These are phyloP conservation scores for Glaucopsyche alexis DNA, from an alignment of 2,888 invertebrate genomes.

Conservation along the genomic window DNA sequence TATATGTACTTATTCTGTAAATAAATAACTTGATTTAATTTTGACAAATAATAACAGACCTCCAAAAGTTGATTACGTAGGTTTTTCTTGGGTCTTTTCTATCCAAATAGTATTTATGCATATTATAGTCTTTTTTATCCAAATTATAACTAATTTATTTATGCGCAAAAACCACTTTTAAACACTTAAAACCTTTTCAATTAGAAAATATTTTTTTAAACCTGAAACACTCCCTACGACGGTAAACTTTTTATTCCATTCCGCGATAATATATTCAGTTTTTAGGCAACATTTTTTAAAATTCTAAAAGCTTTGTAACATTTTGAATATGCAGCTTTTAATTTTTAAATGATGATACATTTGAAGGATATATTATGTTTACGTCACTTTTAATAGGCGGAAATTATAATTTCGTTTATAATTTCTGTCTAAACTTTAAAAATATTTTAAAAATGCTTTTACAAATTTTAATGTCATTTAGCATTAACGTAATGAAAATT, in stretches of 20 bases:
- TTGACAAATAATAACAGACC: no score
- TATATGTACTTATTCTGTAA: no score
- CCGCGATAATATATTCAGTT: not conserved
- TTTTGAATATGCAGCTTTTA: not conserved
- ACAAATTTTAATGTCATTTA: not conserved
- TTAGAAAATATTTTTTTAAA: not conserved
- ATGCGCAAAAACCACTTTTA: not conserved
- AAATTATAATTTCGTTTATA: no score
- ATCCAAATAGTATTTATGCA: no score
- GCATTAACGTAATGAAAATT: no score
- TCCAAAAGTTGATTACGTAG: no score
- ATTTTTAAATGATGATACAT: constrained; percentile 2
- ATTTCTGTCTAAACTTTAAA: not conserved
- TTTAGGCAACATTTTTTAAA: not conserved
- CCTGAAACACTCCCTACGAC: not conserved
- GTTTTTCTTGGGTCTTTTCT: no score
- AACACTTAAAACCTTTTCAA: not conserved
- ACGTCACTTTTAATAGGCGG: no score
- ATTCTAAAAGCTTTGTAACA: not conserved
- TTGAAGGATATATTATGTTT: not conserved
- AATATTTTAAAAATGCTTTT: not conserved
- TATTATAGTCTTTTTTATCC: no score
- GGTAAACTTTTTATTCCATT: not conserved
- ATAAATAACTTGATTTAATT: no score
- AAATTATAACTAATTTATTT: no score